Evolutionary conservation across 2,113 vertebrate genomes (phyloP).

Genomic region (Caloenas nicobarica): DNA sequence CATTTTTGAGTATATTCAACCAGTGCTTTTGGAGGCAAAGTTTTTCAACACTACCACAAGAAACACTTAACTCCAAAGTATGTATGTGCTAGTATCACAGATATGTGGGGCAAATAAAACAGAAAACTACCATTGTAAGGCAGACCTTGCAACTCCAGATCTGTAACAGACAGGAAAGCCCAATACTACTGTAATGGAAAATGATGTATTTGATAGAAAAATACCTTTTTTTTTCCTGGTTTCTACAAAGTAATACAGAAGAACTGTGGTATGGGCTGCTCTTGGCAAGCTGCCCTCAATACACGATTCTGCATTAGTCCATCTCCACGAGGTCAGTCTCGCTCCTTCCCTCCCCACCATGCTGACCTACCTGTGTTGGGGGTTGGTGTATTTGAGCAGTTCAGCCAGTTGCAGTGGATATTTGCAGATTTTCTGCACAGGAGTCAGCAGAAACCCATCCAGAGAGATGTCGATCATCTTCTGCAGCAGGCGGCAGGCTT

Average conservation of each 20-base stretch:
- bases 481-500: constrained; percentile 93
- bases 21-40: not conserved
- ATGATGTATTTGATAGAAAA: not conserved
- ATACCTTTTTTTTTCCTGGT: fast-evolving
- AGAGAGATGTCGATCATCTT: constrained; percentile 96
- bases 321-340: fast-evolving
- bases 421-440: constrained; percentile 98
- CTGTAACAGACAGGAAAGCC: not conserved
- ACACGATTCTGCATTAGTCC: fast-evolving
- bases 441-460: constrained; percentile 94
- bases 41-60: not conserved
- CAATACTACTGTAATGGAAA: not conserved
- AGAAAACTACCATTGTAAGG: not conserved
- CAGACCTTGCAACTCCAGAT: not conserved
- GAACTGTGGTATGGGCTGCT: not conserved
- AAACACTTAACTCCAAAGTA: not conserved
- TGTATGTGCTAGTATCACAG: not conserved
- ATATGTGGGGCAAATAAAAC: not conserved
- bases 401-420: constrained; percentile 94
- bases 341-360: fast-evolving
- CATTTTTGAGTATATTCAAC: not conserved
- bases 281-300: not conserved
- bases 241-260: not conserved
- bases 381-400: constrained; percentile 95
- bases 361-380: constrained; percentile 85